These are phyloP conservation scores for Notospermus geniculatus DNA, from an alignment of 1,140 invertebrate species.

Conservation along the genomic window DNA sequence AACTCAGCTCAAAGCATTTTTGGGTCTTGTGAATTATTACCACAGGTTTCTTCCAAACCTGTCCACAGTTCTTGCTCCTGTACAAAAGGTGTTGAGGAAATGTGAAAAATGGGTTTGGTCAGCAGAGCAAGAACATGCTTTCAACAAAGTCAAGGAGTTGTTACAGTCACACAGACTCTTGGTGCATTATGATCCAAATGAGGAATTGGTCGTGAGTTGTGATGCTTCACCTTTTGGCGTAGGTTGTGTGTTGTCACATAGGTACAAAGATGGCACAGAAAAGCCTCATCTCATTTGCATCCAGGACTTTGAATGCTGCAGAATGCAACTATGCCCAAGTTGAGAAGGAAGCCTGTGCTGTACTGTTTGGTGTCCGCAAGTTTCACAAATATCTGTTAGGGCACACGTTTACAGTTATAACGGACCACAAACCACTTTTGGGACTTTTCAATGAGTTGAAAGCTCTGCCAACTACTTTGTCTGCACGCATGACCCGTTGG, in stretches of 20 bases:
- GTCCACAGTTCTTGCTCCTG: too few species aligned
- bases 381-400: slow-evolving; percentile 61
- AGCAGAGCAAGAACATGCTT: too few species aligned
- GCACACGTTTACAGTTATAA: slow-evolving; percentile 37
- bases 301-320: too few species aligned
- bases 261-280: neutral
- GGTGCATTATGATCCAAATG: neutral
- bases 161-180: too few species aligned
- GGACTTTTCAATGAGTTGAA: neutral
- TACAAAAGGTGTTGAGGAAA: too few species aligned
- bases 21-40: too few species aligned
- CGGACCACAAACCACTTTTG: slow-evolving; percentile 51
- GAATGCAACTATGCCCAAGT: too few species aligned
- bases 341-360: slow-evolving; percentile 59
- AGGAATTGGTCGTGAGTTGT: slow-evolving; percentile 16
- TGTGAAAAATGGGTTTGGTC: too few species aligned
- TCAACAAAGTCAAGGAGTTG: too few species aligned
- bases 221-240: too few species aligned
- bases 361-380: slow-evolving; percentile 59
- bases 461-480: neutral
- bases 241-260: neutral
- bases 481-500: neutral
- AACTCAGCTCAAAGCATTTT: too few species aligned
- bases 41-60: too few species aligned
- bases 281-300: slow-evolving; percentile 22